Evolutionary conservation across 2,113 vertebrate species (phyloP), one percentile per base, ranked within the genome.

Genomic region (Galeopterus variegatus): DNA sequence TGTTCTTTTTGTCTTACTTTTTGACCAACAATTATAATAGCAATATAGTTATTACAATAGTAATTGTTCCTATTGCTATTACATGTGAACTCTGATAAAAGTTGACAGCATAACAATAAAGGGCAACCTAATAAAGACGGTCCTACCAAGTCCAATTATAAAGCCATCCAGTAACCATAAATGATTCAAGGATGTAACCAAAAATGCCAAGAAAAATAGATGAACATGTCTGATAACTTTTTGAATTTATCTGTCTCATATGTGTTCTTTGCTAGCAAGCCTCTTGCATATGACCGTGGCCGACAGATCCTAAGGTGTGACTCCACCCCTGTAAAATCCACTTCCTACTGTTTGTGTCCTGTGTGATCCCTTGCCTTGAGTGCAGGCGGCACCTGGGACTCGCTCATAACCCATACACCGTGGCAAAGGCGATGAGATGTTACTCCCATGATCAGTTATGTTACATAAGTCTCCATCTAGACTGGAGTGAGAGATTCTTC

Each of bases 1-100:
- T 36, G 28, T 41, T 23, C 21, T 73, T 41, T 80, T 62, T 24
- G 52, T 91, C 26, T 85, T 13, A 5, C 18, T 41, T 73, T 77
- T 54, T 89, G 28, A 64, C 54, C 23, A 75, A 62, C 62, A 73
- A 24, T 58, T 88, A 72, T 17, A 77, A 77, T 11, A 64, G 54
- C 17, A 82, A 36, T 62, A 41, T 41, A 41, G 41, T 41, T 41
- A 41, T 41, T 41, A 41, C 41, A 41, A 41, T 4, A 41, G 41
- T 41, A 41, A 41, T 41, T 41, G 41, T 75, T 96, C 28, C 45
- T 54, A 72, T 24, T 15, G 8, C 31, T 80, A 8, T 70, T 62
- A 33, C n/a, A 90, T 72, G 17, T 72, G 60, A 84, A 84, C 48
- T 50, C 54, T 69, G 72, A 73, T 56, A 77, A 60, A 95, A 75